Base-by-base conservation (phyloP, 2,797 vertebrate species). In the Acridotheres tristis region DNA sequence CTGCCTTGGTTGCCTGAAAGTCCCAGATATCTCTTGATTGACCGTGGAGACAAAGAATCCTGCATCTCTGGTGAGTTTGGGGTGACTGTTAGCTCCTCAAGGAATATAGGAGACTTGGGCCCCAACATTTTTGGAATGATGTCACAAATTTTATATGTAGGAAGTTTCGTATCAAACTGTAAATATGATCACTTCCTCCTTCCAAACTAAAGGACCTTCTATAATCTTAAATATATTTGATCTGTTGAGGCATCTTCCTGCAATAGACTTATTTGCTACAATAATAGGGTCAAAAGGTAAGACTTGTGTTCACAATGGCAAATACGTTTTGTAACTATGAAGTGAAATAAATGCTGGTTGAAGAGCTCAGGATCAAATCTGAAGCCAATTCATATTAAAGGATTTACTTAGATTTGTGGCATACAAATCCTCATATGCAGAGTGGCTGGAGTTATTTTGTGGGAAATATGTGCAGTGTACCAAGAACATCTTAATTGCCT, bases 1-100 rank as follows among this genome's bases (percentile, higher is more conserved):
- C 97, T 99, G 94, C 99, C 99, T 13, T 99, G 99, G 98, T 97
- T 99, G 88, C 99, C 99, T 16, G 99, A 99, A 96, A 99, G 99
- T 88, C 99, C 98, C 25, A 98, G 99, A n/a, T 99, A 99, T 91
- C 98, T 99, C 83, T 97, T 99, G 90, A 99, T 99, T 42, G 99
- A 99, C 97, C 54, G 94, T 57, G 98, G 98, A 36, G 98, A 99
- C 91, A 98, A 98, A 45, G 97, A 98, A 34, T 98, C 98, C 85
- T 99, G 99, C 92, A 88, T 98, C 54, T 95, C 97, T 19, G 99
- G 99, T 99, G 88, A 94, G 96, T 84, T 57, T 29, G 25, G 38
- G 32, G 61, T 36, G 42, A 11, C 66, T 29, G 12, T 36, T 13
- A 30, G 15, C 36, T 40, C 43, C 68, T 26, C 23, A 14, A 1